Conservation (phyloP, 2,113 vertebrate species). For the Conger conger region DNA sequence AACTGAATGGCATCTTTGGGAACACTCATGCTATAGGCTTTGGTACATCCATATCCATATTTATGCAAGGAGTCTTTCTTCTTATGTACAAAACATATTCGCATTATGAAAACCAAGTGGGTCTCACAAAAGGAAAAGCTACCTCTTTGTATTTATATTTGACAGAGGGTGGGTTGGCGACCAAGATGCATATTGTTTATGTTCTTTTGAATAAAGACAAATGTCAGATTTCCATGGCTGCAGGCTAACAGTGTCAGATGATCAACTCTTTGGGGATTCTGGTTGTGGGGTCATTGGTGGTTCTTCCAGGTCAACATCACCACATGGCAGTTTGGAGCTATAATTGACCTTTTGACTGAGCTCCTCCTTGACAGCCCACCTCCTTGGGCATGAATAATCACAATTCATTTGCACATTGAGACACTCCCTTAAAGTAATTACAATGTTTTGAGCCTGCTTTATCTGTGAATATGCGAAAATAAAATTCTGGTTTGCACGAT, state of each 20-base stretch:
- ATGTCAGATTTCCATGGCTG: constrained; percentile 84
- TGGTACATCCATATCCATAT: constrained; percentile 21
- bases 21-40: too few relatives aligned
- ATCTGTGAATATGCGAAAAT: constrained; percentile 7
- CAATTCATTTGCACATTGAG: constrained; percentile 71
- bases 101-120: not conserved
- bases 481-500: not conserved
- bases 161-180: constrained; percentile 70
- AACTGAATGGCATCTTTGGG: too few relatives aligned
- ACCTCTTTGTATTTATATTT: constrained; percentile 60
- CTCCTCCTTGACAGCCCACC: constrained; percentile 67
- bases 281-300: constrained; percentile 77
- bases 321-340: constrained; percentile 77
- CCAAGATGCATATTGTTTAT: constrained; percentile 93
- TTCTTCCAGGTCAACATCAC: constrained; percentile 84
- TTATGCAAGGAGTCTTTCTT: not conserved
- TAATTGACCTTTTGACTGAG: constrained; percentile 89
- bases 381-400: constrained; percentile 82
- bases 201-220: constrained; percentile 87
- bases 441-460: constrained; percentile 42
- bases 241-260: constrained; percentile 81
- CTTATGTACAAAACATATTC: not conserved
- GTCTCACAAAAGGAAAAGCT: constrained; percentile 21
- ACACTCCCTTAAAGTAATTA: constrained; percentile 47
- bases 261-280: constrained; percentile 84